Percentiles rank a stretch among this genome's conserved stretches.
Evolutionary conservation across 2,797 vertebrate species (phyloP).

Genomic region (Paramormyrops hopkinsi): DNA sequence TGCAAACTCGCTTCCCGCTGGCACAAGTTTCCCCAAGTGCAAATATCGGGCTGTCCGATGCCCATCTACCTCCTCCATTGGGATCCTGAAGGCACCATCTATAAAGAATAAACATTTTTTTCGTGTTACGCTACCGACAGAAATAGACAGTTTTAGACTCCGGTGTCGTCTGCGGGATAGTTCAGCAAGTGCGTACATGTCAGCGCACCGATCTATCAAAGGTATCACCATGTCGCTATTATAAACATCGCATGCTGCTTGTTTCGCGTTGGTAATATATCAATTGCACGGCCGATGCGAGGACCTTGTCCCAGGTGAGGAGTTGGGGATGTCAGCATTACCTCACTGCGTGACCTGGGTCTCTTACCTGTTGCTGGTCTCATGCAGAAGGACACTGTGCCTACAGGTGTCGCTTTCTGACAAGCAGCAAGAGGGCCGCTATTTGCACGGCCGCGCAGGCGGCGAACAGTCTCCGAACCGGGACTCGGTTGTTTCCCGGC

Average conservation of each 20-base stretch:
- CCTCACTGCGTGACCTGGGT: slow-evolving; percentile 6
- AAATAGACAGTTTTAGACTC: neutral
- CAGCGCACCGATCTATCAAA: neutral
- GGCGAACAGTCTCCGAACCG: slow-evolving; percentile 44
- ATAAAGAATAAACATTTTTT: slow-evolving; percentile 2
- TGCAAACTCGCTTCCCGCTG: slow-evolving; percentile 27
- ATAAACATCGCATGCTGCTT: neutral
- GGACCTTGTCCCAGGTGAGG: neutral
- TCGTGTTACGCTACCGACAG: neutral
- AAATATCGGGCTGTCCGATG: slow-evolving; percentile 35
- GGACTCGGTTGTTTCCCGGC: slow-evolving; percentile 19
- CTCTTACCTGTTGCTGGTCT: slow-evolving; percentile 63
- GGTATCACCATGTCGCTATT: neutral
- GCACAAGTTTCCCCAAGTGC: slow-evolving; percentile 42
- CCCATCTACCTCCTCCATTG: slow-evolving; percentile 22
- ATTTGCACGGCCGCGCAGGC: slow-evolving; percentile 69
- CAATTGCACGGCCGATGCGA: neutral
- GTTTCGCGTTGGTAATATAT: neutral
- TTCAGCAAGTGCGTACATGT: neutral
- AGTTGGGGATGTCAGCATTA: neutral
- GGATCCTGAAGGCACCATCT: slow-evolving; percentile 52
- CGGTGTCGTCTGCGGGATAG: neutral
- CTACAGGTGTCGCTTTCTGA: slow-evolving; percentile 79
- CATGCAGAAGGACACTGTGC: slow-evolving; percentile 28
- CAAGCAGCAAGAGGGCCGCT: slow-evolving; percentile 73